Percentiles rank a stretch among this genome's conserved stretches.
These are phyloP conservation scores for Chloroceryle aenea DNA, from an alignment of 2,113 vertebrate genomes.

Conservation along the genomic window DNA sequence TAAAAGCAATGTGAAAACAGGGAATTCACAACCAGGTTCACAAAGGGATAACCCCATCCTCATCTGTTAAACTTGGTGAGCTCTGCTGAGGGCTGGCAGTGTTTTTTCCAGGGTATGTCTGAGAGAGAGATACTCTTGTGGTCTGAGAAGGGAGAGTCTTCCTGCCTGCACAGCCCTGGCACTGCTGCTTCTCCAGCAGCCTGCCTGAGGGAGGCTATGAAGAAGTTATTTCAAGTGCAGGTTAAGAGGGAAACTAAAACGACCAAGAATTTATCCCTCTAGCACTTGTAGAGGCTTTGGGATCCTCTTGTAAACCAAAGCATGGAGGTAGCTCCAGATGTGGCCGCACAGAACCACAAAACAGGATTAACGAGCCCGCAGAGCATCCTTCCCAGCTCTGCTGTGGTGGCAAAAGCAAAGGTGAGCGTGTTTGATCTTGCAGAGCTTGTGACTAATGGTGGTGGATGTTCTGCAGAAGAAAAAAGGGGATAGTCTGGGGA, in stretches of 20 bases:
- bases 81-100: neutral
- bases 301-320: neutral
- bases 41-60: neutral
- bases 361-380: rapidly evolving
- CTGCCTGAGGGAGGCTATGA: neutral
- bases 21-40: neutral
- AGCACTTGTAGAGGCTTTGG: neutral
- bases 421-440: neutral
- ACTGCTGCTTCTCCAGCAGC: neutral
- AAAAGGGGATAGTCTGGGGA: slow-evolving; percentile 19
- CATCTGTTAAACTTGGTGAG: rapidly evolving
- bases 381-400: neutral
- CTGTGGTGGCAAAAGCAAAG: neutral
- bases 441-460: neutral
- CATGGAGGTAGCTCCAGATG: neutral
- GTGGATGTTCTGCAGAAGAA: neutral
- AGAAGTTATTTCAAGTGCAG: neutral
- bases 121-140: neutral
- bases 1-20: neutral
- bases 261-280: neutral
- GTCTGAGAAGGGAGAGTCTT: neutral
- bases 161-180: neutral
- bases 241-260: neutral
- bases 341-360: neutral
- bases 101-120: neutral